phyloP scores from a whole-genome alignment of 2,888 invertebrate species.

The Pherbina coryleti region DNA sequence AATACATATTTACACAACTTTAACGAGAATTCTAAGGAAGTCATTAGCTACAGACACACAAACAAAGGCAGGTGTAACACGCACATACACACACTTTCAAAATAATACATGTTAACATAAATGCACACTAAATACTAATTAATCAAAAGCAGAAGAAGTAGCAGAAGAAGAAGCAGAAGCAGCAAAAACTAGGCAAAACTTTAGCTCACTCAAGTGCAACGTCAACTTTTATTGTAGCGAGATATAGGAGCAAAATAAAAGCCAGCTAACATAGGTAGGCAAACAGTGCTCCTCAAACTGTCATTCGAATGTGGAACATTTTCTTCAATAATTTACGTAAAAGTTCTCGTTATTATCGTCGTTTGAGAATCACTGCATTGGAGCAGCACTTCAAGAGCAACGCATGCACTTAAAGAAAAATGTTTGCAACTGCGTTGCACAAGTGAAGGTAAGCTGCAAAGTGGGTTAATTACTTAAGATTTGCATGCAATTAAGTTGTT shows the following conservation, averaged over 20 bases:
- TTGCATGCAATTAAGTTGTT: slow-evolving; percentile 56
- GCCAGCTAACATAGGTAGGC: neutral
- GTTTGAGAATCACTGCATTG: neutral
- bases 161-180: too few relatives aligned
- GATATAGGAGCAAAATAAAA: neutral
- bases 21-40: too few relatives aligned
- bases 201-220: neutral
- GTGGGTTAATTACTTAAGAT: slow-evolving; percentile 54
- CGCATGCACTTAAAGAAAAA: neutral
- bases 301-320: too few relatives aligned
- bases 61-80: neutral
- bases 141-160: neutral
- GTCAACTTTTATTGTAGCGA: neutral
- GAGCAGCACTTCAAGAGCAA: neutral
- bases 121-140: slow-evolving; percentile 14
- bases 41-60: neutral
- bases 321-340: too few relatives aligned
- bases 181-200: neutral
- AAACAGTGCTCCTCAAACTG: neutral
- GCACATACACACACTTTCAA: neutral
- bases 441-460: slow-evolving; percentile 37
- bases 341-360: too few relatives aligned
- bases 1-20: too few relatives aligned
- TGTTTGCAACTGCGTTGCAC: neutral
- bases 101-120: neutral